These are phyloP conservation scores for Dynastes hyllus DNA, from an alignment of 2,888 invertebrate species.

Conservation along the genomic window DNA sequence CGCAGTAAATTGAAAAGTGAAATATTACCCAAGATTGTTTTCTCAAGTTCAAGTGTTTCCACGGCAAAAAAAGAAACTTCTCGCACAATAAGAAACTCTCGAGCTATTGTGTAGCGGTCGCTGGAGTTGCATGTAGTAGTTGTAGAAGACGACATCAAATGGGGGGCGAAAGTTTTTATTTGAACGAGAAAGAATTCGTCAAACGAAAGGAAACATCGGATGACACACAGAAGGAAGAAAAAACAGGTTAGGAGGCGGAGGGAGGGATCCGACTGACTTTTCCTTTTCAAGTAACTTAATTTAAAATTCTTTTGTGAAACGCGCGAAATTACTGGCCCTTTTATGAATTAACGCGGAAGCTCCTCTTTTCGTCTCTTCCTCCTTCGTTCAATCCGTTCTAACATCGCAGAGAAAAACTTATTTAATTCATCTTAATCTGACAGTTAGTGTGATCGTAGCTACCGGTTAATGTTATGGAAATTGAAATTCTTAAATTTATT, in stretches of 20 bases:
- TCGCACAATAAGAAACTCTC: constrained; percentile 35
- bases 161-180: constrained; percentile 35
- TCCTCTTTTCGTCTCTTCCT: not conserved
- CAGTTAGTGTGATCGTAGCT: constrained; percentile 17
- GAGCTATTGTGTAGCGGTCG: constrained; percentile 22
- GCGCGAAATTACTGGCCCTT: constrained; percentile 19
- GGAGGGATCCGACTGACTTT: not conserved
- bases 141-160: constrained; percentile 12
- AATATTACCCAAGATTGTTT: constrained; percentile 42
- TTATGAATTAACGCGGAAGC: constrained; percentile 28
- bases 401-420: constrained; percentile 10
- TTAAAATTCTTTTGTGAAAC: constrained; percentile 21
- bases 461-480: constrained; percentile 28
- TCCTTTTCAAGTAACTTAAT: constrained; percentile 11
- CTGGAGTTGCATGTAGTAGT: not conserved
- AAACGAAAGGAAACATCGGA: constrained; percentile 23
- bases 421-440: constrained; percentile 32
- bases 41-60: constrained; percentile 40
- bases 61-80: constrained; percentile 30
- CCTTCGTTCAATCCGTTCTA: not conserved
- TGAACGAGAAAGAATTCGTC: constrained; percentile 21
- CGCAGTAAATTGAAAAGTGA: constrained; percentile 43
- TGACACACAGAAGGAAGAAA: not conserved
- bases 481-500: constrained; percentile 25
- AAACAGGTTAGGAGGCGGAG: not conserved